Conservation (phyloP, 2,888 invertebrate species). For the Drosophila paramelanica region DNA sequence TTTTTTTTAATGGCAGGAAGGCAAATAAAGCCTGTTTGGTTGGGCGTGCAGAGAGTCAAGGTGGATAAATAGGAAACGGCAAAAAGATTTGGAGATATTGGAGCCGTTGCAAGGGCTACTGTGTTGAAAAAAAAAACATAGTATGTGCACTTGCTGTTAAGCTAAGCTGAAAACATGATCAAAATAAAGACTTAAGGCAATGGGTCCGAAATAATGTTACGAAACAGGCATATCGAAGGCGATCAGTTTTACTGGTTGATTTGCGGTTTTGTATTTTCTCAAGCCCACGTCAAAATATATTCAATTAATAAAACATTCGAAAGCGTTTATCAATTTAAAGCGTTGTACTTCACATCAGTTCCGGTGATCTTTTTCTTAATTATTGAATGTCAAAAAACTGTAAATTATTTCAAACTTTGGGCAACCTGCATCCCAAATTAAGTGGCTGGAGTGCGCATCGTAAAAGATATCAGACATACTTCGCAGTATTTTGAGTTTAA, state of each 20-base stretch:
- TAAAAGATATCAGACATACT: not conserved
- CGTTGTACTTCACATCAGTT: not conserved
- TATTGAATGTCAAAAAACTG: not conserved
- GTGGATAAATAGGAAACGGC: not conserved
- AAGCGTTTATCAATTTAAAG: constrained; percentile 3
- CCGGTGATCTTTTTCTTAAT: not conserved
- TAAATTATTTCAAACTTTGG: not conserved
- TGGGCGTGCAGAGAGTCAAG: constrained; percentile 17
- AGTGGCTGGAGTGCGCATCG: not conserved
- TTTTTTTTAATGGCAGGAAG: constrained; percentile 24
- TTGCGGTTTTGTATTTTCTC: not conserved
- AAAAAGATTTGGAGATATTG: not conserved
- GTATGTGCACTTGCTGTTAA: not conserved
- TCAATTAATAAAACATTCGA: not conserved
- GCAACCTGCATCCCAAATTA: not conserved
- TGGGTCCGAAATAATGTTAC: not conserved
- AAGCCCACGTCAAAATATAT: constrained; percentile 5
- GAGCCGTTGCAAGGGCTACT: constrained; percentile 9
- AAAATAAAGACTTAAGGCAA: constrained; percentile 4
- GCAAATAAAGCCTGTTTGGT: constrained; percentile 17
- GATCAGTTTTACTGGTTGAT: not conserved
- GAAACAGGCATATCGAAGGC: not conserved
- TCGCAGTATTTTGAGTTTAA: not conserved
- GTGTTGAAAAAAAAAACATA: not conserved
- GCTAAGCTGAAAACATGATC: not conserved